A percentile compares a stretch with the other conserved stretches of the same genome.
These are phyloP conservation scores for Pollenia labialis DNA, from an alignment of 2,888 invertebrate species.

Conservation along the genomic window DNA sequence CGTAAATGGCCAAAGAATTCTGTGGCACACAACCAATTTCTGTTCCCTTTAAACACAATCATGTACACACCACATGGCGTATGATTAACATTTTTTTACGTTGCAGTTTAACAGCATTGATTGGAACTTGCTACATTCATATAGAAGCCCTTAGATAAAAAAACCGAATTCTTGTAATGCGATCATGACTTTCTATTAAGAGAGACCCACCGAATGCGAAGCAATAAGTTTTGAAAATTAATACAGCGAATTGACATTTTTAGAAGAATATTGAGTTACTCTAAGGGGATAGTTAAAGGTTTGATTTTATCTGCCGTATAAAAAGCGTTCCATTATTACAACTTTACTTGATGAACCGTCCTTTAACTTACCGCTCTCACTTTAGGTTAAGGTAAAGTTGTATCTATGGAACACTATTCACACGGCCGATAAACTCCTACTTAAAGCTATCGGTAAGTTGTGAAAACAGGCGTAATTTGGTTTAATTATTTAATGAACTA, in stretches of 20 bases:
- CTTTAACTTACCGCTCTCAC: no score
- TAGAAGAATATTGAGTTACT: no score
- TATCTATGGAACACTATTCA: no score
- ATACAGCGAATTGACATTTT: no score
- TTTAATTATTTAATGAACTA: not conserved
- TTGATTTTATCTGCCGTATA: no score
- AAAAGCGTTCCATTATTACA: no score
- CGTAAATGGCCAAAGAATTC: slow-evolving; percentile 51
- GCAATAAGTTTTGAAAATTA: not conserved
- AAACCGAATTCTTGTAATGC: not conserved
- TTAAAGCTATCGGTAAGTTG: no score
- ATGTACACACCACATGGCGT: slow-evolving; percentile 42
- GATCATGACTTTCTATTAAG: slow-evolving; percentile 6
- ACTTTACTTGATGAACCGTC: no score
- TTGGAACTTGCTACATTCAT: slow-evolving; percentile 25
- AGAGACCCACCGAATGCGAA: not conserved
- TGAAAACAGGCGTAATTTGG: no score
- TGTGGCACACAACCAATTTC: slow-evolving; percentile 1
- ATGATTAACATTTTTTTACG: slow-evolving; percentile 43
- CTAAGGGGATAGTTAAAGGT: no score
- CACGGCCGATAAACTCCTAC: no score
- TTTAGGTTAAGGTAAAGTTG: no score
- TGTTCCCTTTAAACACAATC: not conserved
- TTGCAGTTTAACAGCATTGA: slow-evolving; percentile 1
- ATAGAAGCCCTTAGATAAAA: not conserved